These are phyloP conservation scores for Sialia sialis DNA, from an alignment of 2,113 vertebrate species.

Conservation along the genomic window DNA sequence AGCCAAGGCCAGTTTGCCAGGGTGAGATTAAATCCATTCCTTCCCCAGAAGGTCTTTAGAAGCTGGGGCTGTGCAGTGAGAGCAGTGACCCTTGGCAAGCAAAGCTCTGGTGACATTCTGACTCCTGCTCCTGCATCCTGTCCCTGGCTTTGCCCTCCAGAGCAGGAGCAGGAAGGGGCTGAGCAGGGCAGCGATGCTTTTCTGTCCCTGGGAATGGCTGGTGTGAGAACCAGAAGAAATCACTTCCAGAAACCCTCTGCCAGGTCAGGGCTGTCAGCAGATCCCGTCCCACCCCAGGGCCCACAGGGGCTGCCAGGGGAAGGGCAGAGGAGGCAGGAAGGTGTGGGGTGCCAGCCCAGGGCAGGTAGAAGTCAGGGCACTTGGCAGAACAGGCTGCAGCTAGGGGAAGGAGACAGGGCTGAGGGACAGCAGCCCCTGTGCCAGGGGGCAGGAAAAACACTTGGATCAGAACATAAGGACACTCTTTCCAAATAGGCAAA, in stretches of 20 bases:
- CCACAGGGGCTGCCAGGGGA: background rate
- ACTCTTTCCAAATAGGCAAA: background rate
- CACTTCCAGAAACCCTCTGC: background rate
- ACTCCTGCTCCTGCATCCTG: background rate
- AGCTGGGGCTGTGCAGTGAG: background rate
- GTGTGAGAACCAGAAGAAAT: background rate
- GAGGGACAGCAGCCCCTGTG: background rate
- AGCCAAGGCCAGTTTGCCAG: background rate
- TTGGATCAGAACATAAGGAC: background rate
- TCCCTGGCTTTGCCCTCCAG: background rate
- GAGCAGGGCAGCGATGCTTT: background rate
- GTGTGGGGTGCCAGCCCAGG: background rate
- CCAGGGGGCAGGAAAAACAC: background rate
- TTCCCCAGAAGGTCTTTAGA: background rate
- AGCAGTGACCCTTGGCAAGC: background rate
- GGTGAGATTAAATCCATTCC: background rate
- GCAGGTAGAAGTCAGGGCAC: background rate
- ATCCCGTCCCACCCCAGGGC: background rate
- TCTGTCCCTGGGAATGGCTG: background rate
- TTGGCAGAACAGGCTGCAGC: background rate
- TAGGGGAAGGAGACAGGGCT: fast-evolving
- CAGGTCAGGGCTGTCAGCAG: background rate
- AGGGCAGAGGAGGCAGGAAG: background rate
- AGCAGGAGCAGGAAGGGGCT: background rate
- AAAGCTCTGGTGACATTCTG: background rate